Evolutionary conservation across 2,797 vertebrate genomes (phyloP).

Genomic region (Enteromius mattozi): DNA sequence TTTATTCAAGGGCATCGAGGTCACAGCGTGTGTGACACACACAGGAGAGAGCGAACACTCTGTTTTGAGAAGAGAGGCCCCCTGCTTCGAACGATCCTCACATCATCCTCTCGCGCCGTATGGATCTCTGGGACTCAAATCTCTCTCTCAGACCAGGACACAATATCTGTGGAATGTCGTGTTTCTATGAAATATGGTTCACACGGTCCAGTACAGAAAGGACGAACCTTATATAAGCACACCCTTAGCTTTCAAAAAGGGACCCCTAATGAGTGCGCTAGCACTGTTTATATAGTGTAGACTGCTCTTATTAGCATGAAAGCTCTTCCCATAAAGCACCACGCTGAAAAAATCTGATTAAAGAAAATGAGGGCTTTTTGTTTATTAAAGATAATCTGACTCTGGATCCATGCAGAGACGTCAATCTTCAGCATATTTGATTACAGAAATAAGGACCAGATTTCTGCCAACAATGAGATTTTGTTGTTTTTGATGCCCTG

Average conservation of each 20-base stretch:
- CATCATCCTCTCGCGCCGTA: conserved; percentile 39
- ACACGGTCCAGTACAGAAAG: conserved; percentile 64
- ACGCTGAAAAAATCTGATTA: not conserved
- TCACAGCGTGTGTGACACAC: not conserved
- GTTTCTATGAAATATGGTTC: conserved; percentile 61
- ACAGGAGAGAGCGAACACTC: not conserved
- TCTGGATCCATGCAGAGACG: conserved; percentile 41
- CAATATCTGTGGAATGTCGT: conserved; percentile 64
- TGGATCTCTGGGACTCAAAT: conserved; percentile 60
- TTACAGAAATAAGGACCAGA: conserved; percentile 36
- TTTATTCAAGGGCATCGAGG: conserved; percentile 31
- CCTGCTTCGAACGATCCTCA: conserved; percentile 25
- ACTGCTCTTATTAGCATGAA: conserved; percentile 66
- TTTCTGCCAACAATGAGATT: conserved; percentile 59
- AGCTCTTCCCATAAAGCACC: conserved; percentile 13
- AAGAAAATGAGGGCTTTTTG: not conserved
- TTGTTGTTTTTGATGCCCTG: conserved; percentile 50
- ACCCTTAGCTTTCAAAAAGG: conserved; percentile 60
- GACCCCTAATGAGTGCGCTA: conserved; percentile 47
- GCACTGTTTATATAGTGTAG: conserved; percentile 58
- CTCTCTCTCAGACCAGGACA: conserved; percentile 65
- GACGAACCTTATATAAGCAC: conserved; percentile 70
- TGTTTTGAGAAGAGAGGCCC: conserved; percentile 37
- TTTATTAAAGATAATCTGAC: conserved; percentile 48
- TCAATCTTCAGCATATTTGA: conserved; percentile 36